Conservation (phyloP, 2,113 vertebrate species). For the Oreochromis tanganicae region DNA sequence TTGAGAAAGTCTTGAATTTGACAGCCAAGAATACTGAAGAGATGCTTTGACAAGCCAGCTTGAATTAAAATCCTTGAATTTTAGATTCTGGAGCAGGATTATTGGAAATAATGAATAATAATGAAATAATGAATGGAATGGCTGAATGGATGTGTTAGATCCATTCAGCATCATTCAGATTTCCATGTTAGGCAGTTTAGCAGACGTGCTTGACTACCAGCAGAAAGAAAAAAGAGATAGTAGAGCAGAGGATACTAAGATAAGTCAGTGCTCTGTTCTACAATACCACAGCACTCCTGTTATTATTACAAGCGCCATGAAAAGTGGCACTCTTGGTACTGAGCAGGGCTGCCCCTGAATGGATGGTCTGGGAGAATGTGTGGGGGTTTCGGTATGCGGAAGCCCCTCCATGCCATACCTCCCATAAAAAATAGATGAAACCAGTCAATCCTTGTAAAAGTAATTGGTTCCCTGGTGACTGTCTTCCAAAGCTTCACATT, state of each 20-base stretch:
- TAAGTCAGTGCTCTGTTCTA: background rate
- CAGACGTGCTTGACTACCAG: background rate
- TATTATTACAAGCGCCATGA: background rate
- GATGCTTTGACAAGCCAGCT: background rate
- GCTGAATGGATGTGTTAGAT: fast-evolving
- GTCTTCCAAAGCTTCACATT: conserved; percentile 18
- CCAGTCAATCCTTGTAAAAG: conserved; percentile 41
- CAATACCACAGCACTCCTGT: background rate
- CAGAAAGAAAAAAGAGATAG: background rate
- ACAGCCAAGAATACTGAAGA: background rate
- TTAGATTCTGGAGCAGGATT: background rate
- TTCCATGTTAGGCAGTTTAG: background rate
- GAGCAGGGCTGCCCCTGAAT: background rate
- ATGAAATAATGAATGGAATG: too few relatives aligned
- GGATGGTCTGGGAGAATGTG: background rate
- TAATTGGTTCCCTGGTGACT: conserved; percentile 67
- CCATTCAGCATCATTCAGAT: background rate
- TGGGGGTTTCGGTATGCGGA: background rate
- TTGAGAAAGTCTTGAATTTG: background rate
- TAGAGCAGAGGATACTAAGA: background rate
- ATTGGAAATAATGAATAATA: background rate
- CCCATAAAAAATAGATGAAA: conserved; percentile 65
- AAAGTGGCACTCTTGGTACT: background rate
- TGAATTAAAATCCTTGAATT: background rate
- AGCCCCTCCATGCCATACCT: conserved; percentile 12